Base-by-base conservation (phyloP, 2,888 invertebrate species). In the Rhabditophanes sp. region DNA sequence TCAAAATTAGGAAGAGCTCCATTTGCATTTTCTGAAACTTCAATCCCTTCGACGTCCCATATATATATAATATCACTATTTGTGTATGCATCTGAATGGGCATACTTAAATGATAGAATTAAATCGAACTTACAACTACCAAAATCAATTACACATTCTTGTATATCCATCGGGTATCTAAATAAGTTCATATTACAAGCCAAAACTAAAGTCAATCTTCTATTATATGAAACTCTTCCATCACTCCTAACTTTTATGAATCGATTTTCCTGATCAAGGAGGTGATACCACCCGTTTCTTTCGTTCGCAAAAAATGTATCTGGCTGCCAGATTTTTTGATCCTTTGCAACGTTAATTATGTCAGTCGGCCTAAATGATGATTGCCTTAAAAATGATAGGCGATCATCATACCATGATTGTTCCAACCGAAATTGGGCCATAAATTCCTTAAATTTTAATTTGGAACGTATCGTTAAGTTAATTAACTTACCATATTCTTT, bases 21-120 rank as follows among this genome's bases (percentile, higher is more conserved):
- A 41, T 61, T 65, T 16, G 65, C 66, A 8, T 83, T 82, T 18
- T 32, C 37, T 72, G 85, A 84, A 33, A 87, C 83, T 1, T 84
- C 37, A 9, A 63, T 85, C 69, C 87, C 84, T 3, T 45, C 80
- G 6, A 44, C 42, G 68, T 87, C 85, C 88, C 88, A 90, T 52
- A 83, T 74, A 72, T 90, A 90, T 54, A 85, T 82, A 63, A 90
- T 75, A 71, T 90, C 88, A 53, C 81, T 80, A 24, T 87, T 88
- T 27, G 90, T 88, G 81, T 90, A 93, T 44, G 90, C 90, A 69
- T 93, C 90, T 90, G 68, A 46, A 71, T 64, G 23, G 9, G 9
- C n/a, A n/a, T n/a, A n/a, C n/a, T n/a, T 8, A 12, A 37, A 29
- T 37, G 16, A 3, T 37, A 3, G 25, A 28, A 24, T 1, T 17